phyloP scores from a whole-genome alignment of 2,113 vertebrate genomes.

The Sisor rabdophorus region DNA sequence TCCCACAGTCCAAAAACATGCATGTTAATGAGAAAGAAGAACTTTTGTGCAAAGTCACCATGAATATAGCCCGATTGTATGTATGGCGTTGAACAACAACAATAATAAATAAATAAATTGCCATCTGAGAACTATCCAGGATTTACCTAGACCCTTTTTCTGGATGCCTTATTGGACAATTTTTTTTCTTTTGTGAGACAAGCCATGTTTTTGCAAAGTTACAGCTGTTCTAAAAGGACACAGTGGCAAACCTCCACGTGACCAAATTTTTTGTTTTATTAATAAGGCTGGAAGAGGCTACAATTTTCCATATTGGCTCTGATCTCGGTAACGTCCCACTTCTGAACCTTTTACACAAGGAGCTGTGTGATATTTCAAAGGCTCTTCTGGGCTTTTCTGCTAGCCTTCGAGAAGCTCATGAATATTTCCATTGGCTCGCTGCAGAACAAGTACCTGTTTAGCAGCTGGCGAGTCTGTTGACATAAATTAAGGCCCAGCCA shows the following conservation, averaged over 20 bases:
- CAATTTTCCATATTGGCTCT: constrained; percentile 21
- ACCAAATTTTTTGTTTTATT: constrained; percentile 22
- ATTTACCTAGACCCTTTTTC: no score
- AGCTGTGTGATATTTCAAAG: constrained; percentile 47
- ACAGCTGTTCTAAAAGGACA: neutral
- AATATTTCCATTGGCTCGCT: constrained; percentile 44
- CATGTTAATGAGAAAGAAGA: no score
- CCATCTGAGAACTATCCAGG: no score
- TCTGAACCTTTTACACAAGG: constrained; percentile 2
- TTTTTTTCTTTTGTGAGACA: no score
- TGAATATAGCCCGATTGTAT: no score
- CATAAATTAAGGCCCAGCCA: constrained; percentile 42
- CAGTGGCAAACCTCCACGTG: constrained; percentile 12
- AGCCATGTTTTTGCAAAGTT: no score
- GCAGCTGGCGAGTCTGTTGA: constrained; percentile 37
- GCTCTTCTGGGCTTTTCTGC: constrained; percentile 19
- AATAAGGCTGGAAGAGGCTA: constrained; percentile 22
- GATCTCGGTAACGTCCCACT: constrained; percentile 29
- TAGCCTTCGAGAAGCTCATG: constrained; percentile 44
- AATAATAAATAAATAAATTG: no score
- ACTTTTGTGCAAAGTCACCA: no score
- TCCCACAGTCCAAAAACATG: no score
- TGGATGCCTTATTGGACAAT: no score
- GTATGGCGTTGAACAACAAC: no score
- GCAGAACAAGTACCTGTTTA: constrained; percentile 41